A percentile compares a stretch with the other conserved stretches of the same genome.
Evolutionary conservation across 1,140 invertebrate genomes (phyloP).

Genomic region (Drosophila sproati): DNA sequence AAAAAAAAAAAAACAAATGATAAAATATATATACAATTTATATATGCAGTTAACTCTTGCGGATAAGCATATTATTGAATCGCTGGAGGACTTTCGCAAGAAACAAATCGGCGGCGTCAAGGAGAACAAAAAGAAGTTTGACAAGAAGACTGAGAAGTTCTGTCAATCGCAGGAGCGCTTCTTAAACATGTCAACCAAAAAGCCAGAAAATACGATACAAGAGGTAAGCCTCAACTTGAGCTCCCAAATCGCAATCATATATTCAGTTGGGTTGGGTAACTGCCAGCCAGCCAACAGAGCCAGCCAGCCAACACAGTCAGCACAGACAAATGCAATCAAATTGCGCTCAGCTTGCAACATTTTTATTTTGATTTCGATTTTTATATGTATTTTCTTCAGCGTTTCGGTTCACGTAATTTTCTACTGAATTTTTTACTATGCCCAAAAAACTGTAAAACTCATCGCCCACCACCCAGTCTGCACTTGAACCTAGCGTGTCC

Average conservation of each 20-base stretch:
- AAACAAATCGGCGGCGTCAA: conserved; percentile 97
- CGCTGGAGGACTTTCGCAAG: conserved; percentile 96
- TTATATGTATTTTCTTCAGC: not conserved
- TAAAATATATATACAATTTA: not conserved
- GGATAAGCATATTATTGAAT: conserved; percentile 95
- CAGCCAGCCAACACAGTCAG: not conserved
- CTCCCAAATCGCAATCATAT: conserved; percentile 2
- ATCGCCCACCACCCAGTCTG: not conserved
- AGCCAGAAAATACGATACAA: conserved; percentile 94
- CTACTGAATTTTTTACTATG: conserved; percentile 23
- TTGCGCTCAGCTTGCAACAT: conserved; percentile 29
- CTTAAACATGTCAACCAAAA: conserved; percentile 96
- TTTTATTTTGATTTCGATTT: not conserved
- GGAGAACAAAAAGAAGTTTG: conserved; percentile 98
- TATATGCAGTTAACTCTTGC: conserved; percentile 92
- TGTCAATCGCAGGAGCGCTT: conserved; percentile 97
- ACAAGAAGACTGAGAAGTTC: conserved; percentile 98
- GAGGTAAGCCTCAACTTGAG: conserved; percentile 89
- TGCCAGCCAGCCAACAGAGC: not conserved
- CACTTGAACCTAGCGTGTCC: conserved; percentile 18
- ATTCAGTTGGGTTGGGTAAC: not conserved
- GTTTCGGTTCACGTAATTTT: not conserved
- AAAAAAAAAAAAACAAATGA: not conserved
- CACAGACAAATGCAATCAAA: conserved; percentile 47
- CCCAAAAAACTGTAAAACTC: conserved; percentile 6